Evolutionary conservation across 2,888 invertebrate genomes (phyloP).

Genomic region (Mimas tiliae): DNA sequence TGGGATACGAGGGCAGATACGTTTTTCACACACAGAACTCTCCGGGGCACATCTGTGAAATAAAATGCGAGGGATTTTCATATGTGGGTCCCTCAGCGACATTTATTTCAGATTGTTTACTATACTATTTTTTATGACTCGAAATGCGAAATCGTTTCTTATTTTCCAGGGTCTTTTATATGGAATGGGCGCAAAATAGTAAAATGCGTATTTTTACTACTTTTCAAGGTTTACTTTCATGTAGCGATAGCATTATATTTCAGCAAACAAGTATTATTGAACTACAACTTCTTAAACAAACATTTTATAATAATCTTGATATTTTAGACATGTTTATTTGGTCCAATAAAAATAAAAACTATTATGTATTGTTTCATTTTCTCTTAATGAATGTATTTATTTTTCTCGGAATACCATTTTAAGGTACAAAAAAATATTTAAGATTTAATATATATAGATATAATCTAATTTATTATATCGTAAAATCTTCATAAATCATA

Average conservation of each 20-base stretch:
- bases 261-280: not conserved
- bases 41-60: conserved; percentile 21
- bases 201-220: not conserved
- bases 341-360: too few species aligned
- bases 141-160: not conserved
- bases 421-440: too few species aligned
- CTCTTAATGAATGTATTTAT: too few species aligned
- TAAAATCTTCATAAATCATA: not conserved
- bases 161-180: conserved; percentile 10
- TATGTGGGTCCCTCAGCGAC: conserved; percentile 19
- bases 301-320: too few species aligned
- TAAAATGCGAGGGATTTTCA: conserved; percentile 23
- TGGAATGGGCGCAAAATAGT: not conserved
- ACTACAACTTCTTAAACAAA: not conserved
- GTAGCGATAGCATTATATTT: not conserved
- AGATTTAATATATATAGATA: too few species aligned
- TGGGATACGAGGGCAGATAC: conserved; percentile 5
- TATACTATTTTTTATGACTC: conserved; percentile 18
- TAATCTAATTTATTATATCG: too few species aligned
- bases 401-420: too few species aligned
- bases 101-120: conserved; percentile 19
- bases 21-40: conserved; percentile 5
- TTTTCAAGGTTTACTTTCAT: not conserved
- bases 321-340: too few species aligned
- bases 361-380: too few species aligned